Base-by-base conservation (phyloP, 2,888 invertebrate genomes). In the Apamea monoglypha region DNA sequence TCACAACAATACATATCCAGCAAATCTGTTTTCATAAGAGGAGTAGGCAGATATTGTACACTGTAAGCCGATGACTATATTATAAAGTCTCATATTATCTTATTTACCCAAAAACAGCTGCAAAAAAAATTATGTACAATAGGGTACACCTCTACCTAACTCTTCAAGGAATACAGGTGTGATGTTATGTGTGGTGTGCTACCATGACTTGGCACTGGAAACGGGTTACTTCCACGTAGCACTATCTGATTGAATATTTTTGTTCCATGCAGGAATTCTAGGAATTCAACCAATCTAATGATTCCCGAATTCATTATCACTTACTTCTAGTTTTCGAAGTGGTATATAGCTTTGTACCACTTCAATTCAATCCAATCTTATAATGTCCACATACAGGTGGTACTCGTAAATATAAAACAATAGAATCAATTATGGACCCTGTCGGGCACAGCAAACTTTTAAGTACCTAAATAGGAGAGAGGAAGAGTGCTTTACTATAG, bases 1-100 rank as follows among this genome's bases (percentile, higher is more conserved):
- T 70, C 32, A 44, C 67, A 74, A 74, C 59, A 84, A 61, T 36
- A 84, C 59, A 53, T 44, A 81, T 18, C 32, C 36, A 2, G 53
- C 21, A 40, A 77, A 77, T 83, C 61, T 77, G 68, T 83, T 83
- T 80, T 36, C 44, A 56, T 63, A 53, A 47, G 8, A 36, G 40
- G 32, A 25, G 44, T 61, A 21, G 1, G n/a, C 12, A 47, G 36
- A 74, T 47, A 10, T 56, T 6, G 0, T 59, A 40, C 4, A 67
- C 10, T 21, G 50, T 53, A 50, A 53, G 70, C 25, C 6, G 7
- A 40, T n/a, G 59, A 50, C 29, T 80, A 40, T 50, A 50, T 61
- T 50, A 50, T 61, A 40, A 50, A 56, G 12, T 44, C 5, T 21
- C 3, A 4, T 59, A 12, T 5, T 59, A 21, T 53, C 16, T 53